A percentile compares a stretch with the other conserved stretches of the same genome.
phyloP scores from a whole-genome alignment of 2,888 invertebrate species.

The Dermolepida albohirtum region DNA sequence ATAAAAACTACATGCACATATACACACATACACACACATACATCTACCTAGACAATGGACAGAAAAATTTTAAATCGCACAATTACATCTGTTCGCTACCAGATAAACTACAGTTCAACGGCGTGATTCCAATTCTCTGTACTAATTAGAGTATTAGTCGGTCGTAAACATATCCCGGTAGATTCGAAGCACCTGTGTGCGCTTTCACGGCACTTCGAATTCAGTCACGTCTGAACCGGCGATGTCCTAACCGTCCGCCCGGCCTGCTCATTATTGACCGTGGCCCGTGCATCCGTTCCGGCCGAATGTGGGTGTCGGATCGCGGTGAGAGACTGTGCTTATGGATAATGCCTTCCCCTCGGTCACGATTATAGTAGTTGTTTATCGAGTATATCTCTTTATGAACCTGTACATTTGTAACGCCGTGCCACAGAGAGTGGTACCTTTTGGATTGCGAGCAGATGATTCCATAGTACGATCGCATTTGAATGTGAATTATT shows the following conservation, averaged over 20 bases:
- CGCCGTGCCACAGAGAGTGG: constrained; percentile 1
- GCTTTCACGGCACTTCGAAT: constrained; percentile 46
- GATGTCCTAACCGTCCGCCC: constrained; percentile 46
- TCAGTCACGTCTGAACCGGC: constrained; percentile 47
- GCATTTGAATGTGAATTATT: constrained; percentile 37
- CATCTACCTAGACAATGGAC: no score
- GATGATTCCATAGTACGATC: constrained; percentile 14
- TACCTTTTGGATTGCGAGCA: constrained; percentile 25
- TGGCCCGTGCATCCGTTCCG: neutral
- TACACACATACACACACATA: no score
- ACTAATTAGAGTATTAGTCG: constrained; percentile 52
- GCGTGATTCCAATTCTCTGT: constrained; percentile 50
- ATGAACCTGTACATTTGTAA: constrained; percentile 48
- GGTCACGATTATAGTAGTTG: constrained; percentile 51
- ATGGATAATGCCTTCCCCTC: constrained; percentile 51
- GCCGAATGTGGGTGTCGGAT: constrained; percentile 6
- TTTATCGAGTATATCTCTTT: constrained; percentile 50
- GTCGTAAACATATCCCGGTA: constrained; percentile 50
- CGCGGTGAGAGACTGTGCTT: constrained; percentile 46
- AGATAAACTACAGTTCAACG: constrained; percentile 40
- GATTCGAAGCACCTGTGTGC: constrained; percentile 46
- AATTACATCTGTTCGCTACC: constrained; percentile 36
- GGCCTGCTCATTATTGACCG: constrained; percentile 34
- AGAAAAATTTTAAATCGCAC: constrained; percentile 15
- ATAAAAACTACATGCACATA: no score